phyloP scores from a whole-genome alignment of 2,888 invertebrate species.

The Seira ritae region DNA sequence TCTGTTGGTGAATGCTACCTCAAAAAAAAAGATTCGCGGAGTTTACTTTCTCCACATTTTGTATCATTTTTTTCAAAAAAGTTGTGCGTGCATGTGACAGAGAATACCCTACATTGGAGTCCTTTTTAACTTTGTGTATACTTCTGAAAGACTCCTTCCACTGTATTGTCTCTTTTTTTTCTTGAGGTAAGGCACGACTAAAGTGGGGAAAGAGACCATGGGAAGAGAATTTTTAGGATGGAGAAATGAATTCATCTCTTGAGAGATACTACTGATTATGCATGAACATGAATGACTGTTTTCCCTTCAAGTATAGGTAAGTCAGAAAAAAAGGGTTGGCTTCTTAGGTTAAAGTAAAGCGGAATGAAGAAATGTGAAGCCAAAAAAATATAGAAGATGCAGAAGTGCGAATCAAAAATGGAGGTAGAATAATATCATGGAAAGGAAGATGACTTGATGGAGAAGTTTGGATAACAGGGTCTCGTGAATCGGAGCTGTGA shows the following conservation, averaged over 20 bases:
- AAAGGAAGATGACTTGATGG: neutral
- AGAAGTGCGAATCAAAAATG: neutral
- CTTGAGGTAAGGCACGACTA: neutral
- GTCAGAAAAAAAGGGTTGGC: neutral
- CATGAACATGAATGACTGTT: conserved; percentile 1
- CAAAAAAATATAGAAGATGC: neutral
- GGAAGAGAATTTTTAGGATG: neutral
- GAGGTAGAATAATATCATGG: neutral
- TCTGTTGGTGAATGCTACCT: conserved; percentile 7
- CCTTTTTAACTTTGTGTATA: neutral
- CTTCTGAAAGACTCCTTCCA: too few species aligned
- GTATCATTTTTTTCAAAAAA: neutral
- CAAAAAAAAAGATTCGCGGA: neutral
- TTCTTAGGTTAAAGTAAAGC: too few species aligned
- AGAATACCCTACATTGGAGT: neutral
- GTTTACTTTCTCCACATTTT: neutral
- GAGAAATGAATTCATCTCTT: conserved; percentile 38
- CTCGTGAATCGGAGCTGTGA: conserved; percentile 11
- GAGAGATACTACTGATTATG: conserved; percentile 40
- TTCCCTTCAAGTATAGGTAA: neutral
- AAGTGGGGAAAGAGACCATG: neutral
- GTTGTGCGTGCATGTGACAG: conserved; percentile 11
- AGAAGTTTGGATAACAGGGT: neutral
- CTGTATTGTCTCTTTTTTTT: neutral
- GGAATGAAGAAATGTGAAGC: too few species aligned